Evolutionary conservation across 1,140 invertebrate species (phyloP), one percentile per base, ranked within the genome.

Genomic region (Trichoplusia ni): DNA sequence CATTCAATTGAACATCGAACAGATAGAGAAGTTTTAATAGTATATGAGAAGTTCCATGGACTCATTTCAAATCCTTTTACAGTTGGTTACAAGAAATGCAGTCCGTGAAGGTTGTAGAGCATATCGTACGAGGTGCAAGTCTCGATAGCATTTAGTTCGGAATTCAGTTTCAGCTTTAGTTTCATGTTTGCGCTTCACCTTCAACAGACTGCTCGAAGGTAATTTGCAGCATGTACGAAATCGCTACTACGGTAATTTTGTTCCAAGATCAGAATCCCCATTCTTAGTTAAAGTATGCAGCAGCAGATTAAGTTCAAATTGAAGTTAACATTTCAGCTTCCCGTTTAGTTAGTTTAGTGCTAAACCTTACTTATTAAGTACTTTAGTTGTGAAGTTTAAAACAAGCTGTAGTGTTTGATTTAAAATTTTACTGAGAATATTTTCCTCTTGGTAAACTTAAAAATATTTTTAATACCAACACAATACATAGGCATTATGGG

Each of bases 101-200:
- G 27, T 46, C 5, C 9, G 44, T 29, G 44, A 31, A 47, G 27
- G 23, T 47, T 29, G 16, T 25, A 18, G 9, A 47, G 44, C 13
- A 29, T 29, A 51, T 33, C 2, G 29, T 19, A 21, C 21, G 19
- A 51, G 16, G 4, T 21, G 29, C 18, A 19, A 35, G 29, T 13
- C 47, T 33, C n/a, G 29, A 33, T 19, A 51, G 47, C 16, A 21
- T 51, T 51, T 33, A 33, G 29, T 51, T 51, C 11, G 18, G n/a
- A 33, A 51, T 51, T 35, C 16, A 49, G 46, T 33, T 47, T 31
- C 27, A n/a, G 29, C 11, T 19, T 18, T 27, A 51, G 25, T 29
- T 35, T 19, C 47, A 27, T 51, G 9, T 51, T 35, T 51, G 47
- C 29, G 21, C 47, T 51, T 27, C 7, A 27, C 25, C 25, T n/a